These are phyloP conservation scores for Melanocharis versteri DNA, from an alignment of 2,113 vertebrate species.

Conservation along the genomic window DNA sequence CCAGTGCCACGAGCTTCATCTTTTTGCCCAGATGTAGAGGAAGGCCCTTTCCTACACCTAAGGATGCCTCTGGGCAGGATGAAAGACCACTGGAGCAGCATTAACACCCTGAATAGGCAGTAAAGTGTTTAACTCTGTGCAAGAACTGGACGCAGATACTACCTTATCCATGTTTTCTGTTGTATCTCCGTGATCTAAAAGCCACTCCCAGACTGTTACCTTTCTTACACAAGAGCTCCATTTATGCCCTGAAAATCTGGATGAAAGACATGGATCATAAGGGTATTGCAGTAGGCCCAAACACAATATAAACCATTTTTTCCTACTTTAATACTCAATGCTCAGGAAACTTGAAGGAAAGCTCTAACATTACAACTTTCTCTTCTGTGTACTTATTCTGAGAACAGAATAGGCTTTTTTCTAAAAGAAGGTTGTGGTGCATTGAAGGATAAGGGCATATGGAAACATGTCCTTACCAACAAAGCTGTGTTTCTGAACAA, in stretches of 20 bases:
- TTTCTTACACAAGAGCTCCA: neutral
- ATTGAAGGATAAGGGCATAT: neutral
- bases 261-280: neutral
- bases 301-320: neutral
- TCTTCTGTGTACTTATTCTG: neutral
- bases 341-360: neutral
- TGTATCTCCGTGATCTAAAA: neutral
- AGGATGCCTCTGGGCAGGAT: neutral
- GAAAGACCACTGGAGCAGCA: neutral
- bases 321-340: neutral
- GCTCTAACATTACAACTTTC: neutral
- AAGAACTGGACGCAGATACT: accelerated
- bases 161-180: neutral
- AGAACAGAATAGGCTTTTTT: neutral
- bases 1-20: neutral
- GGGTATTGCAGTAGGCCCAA: neutral
- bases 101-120: neutral
- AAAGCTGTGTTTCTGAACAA: neutral
- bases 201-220: neutral
- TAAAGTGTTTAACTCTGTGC: neutral
- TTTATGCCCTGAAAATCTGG: neutral
- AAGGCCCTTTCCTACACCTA: neutral
- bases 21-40: neutral
- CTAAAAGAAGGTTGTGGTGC: neutral
- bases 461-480: neutral